phyloP scores from a whole-genome alignment of 2,113 vertebrate genomes.

The Chamaea fasciata region DNA sequence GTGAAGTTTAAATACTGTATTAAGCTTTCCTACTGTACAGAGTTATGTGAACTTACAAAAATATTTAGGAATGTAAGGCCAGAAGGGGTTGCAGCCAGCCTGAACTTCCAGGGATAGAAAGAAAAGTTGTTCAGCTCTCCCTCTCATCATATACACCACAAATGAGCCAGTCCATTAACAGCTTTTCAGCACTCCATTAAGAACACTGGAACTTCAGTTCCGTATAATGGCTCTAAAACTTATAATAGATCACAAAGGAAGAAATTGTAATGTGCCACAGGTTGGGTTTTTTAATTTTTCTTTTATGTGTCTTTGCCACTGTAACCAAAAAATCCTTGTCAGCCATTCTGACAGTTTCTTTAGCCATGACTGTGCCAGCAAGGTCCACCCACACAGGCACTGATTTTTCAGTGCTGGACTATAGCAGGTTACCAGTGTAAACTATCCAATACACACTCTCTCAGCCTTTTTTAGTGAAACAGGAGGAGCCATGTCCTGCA shows the following conservation, averaged over 20 bases:
- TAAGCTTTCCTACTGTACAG: constrained; percentile 10
- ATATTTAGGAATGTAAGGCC: constrained; percentile 18
- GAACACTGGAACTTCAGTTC: neutral
- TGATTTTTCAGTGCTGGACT: neutral
- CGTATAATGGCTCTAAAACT: neutral
- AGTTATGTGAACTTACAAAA: neutral
- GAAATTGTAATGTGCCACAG: neutral
- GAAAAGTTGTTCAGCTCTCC: neutral
- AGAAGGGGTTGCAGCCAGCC: neutral
- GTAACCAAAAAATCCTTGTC: neutral
- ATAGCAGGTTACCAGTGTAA: neutral
- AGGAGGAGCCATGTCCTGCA: neutral
- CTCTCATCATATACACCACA: neutral
- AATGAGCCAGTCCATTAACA: neutral
- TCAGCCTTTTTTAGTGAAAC: accelerated
- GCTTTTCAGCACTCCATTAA: neutral
- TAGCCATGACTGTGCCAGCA: neutral
- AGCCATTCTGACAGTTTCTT: neutral
- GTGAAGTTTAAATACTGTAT: neutral
- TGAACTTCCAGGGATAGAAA: neutral
- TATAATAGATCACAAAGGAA: neutral
- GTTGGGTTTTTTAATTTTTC: neutral
- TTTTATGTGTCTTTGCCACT: accelerated
- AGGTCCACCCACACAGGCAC: neutral
- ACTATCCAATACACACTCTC: accelerated